Conservation (phyloP, 2,113 vertebrate genomes). For the Nothobranchius kuhntae region DNA sequence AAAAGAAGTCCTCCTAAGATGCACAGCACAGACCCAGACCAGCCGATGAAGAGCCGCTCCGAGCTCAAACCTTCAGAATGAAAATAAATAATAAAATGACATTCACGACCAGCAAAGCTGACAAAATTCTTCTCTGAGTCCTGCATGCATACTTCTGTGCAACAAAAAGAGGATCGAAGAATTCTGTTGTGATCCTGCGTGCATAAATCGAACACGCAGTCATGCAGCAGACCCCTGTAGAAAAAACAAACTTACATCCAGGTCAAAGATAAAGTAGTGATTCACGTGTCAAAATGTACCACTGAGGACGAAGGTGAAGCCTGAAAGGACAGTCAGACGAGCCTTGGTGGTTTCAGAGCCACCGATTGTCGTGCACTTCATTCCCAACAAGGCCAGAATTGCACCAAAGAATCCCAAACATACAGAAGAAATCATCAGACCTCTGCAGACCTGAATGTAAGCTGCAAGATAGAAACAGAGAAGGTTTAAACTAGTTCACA, state of each 20-base stretch:
- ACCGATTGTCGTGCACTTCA: constrained; percentile 96
- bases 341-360: constrained; percentile 91
- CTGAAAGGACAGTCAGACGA: constrained; percentile 87
- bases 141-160: constrained; percentile 91
- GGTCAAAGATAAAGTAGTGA: neutral
- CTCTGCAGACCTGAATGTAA: constrained; percentile 95
- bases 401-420: constrained; percentile 92
- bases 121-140: neutral
- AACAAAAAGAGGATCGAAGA: constrained; percentile 92
- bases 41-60: constrained; percentile 83
- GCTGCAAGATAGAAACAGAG: constrained; percentile 69
- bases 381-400: constrained; percentile 87
- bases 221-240: constrained; percentile 88
- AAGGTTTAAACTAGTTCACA: neutral
- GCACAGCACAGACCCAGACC: constrained; percentile 81
- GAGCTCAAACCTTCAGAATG: constrained; percentile 77
- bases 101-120: too few relatives aligned
- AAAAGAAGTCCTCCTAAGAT: constrained; percentile 79
- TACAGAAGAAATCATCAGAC: constrained; percentile 91
- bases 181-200: constrained; percentile 93
- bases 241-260: constrained; percentile 12
- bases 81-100: neutral
- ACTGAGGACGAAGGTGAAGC: constrained; percentile 88
- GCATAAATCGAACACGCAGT: constrained; percentile 94
- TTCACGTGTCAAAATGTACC: constrained; percentile 76